Evolutionary conservation across 2,797 vertebrate species (phyloP), one percentile per base, ranked within the genome.

Genomic region (Hozukius guyotensis): DNA sequence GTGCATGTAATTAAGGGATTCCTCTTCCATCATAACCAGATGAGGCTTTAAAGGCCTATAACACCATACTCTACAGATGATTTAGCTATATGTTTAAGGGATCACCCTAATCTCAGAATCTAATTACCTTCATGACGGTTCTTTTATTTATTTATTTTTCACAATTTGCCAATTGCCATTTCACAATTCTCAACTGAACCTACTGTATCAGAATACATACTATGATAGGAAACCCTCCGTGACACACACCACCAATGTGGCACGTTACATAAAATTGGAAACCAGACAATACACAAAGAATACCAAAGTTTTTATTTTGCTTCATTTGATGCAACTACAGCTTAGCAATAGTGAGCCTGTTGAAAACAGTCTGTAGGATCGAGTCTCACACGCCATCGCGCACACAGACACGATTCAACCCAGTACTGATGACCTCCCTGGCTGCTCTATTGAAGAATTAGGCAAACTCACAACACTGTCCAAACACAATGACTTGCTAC

Each of bases 221-320:
- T 2, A n/a, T 60, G 18, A 76, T 25, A 80, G 55, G 8, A 34
- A 78, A 72, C 12, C 9, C 18, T 12, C 24, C 18, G 4, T 12
- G 46, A 25, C 3, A 38, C 53, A 38, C 12, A 16, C 18, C 6
- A 72, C 57, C 20, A 46, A 36, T 22, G 24, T 29, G 14, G 24
- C 24, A 16, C 0, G 0, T 29, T 2, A 16, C 0, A 13, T n/a
- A 18, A 53, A 61, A 38, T 0, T 20, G 32, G 11, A 46, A 70
- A 75, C 7, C 3, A 81, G n/a, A 67, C 57, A 57, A n/a, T 18
- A 69, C 22, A 38, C 42, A 69, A 77, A 87, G 70, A 71, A 87
- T 91, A 89, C 75, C 83, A 91, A 90, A 85, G 72, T 82, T 61
- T 93, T 94, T 93, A 90, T 92, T 92, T 81, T 74, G 52, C 83